These are phyloP conservation scores for Podocnemis expansa DNA, from an alignment of 2,113 vertebrate species.

Conservation along the genomic window DNA sequence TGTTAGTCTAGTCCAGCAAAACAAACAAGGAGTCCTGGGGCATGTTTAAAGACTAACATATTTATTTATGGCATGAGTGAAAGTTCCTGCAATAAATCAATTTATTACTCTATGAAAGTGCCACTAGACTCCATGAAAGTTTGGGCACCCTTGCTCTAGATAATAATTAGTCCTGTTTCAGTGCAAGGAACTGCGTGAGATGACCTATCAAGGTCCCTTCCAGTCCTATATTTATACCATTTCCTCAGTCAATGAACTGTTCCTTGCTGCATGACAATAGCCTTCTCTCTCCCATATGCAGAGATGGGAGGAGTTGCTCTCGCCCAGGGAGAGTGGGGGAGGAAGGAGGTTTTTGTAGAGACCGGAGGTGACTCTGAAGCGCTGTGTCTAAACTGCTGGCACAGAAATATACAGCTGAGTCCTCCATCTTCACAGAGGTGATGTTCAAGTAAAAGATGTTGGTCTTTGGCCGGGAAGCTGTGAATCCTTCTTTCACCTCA, in stretches of 20 bases:
- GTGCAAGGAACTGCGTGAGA: too few relatives aligned
- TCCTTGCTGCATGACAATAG: neutral
- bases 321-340: neutral
- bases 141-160: too few relatives aligned
- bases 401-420: slow-evolving; percentile 66
- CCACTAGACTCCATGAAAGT: too few relatives aligned
- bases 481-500: neutral
- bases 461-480: neutral
- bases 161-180: too few relatives aligned
- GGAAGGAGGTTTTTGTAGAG: slow-evolving; percentile 61
- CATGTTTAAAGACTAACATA: too few relatives aligned
- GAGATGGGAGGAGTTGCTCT: fast-evolving
- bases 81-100: too few relatives aligned
- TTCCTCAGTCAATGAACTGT: neutral
- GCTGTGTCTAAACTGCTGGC: slow-evolving; percentile 66
- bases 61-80: too few relatives aligned
- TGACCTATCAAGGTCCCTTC: too few relatives aligned
- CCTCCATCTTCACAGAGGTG: neutral
- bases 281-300: too few relatives aligned
- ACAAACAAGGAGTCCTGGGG: too few relatives aligned
- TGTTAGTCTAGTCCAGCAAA: too few relatives aligned
- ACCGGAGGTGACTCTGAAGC: slow-evolving; percentile 17
- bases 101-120: too few relatives aligned
- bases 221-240: neutral
- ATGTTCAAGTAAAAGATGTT: slow-evolving; percentile 33